Base-by-base conservation (phyloP, 92 coral and sea anemone genomes). In the Zoanthus sansibaricus region DNA sequence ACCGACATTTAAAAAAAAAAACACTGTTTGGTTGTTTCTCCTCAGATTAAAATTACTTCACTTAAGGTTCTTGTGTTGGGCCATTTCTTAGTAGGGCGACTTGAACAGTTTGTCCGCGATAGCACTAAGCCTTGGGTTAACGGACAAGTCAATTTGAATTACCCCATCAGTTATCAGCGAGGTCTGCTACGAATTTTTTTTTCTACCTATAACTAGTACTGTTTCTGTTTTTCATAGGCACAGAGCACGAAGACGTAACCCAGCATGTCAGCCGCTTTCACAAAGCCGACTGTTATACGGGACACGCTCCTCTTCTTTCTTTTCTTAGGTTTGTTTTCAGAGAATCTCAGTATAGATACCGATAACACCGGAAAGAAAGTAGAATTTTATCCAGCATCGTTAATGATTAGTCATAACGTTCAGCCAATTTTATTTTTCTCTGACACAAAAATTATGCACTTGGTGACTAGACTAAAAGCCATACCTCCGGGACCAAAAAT, bases 341-440 rank as follows among this genome's bases (percentile, higher is more conserved):
- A 3, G 18, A 72, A 11, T 72, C 4, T 37, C 42, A 6, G 76
- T 2, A 61, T 62, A 13, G 62, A 86, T 15, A 33, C 61, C 5
- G 89, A 76, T 42, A 67, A 71, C 69, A 86, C 84, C 1, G 84
- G 89, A 15, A 86, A 76, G 46, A 20, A 45, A 3, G 49, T 86
- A 0, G 49, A 82, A n/a, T 86, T 67, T 21, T 67, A 86, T 25
- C 89, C 69, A 6, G 46, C 77, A 16, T 56, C 89, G 1, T 59
- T 86, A 3, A 64, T 86, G 89, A 1, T 77, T 0, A 77, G 84
- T 54, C 89, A 86, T 21, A 64, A 86, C 32, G 77, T 77, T 11
- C 64, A 56, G 18, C 83, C 82, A 3, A 12, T 86, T 3, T 9
- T 86, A 18, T 86, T 75, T 70, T 86, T 75, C 55, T 33, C 72